phyloP scores from a whole-genome alignment of 1,140 invertebrate species.

The Drosophila chauvacae region DNA sequence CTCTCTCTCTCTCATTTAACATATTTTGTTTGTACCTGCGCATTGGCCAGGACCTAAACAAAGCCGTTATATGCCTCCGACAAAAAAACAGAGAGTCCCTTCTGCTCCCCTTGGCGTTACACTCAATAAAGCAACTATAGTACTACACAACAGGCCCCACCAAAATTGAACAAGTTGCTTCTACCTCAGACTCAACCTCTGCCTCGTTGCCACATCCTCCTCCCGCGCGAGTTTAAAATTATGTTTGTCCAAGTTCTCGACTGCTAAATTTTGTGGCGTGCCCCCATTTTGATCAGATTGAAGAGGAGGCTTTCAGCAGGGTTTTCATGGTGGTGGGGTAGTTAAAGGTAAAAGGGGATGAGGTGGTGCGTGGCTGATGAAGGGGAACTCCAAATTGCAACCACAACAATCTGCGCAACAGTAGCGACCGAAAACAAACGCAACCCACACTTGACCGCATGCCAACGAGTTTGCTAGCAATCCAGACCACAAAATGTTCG shows the following conservation, averaged over 20 bases:
- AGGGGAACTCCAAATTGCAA: slow-evolving; percentile 33
- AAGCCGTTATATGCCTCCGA: slow-evolving; percentile 11
- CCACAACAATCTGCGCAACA: slow-evolving; percentile 59
- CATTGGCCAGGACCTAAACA: slow-evolving; percentile 40
- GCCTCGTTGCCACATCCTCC: background rate
- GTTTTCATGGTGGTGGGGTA: background rate
- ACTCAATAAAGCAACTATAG: slow-evolving; percentile 29
- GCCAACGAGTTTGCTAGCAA: slow-evolving; percentile 23
- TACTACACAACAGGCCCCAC: slow-evolving; percentile 21
- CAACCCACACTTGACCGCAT: slow-evolving; percentile 65
- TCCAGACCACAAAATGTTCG: slow-evolving; percentile 38
- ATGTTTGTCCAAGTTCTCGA: slow-evolving; percentile 54
- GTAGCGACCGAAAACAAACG: slow-evolving; percentile 49
- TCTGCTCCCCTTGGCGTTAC: background rate
- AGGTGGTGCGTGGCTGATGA: background rate
- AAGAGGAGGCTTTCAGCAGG: slow-evolving; percentile 5
- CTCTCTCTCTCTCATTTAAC: slow-evolving; percentile 16
- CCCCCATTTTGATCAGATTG: slow-evolving; percentile 43
- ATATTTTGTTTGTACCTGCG: slow-evolving; percentile 80
- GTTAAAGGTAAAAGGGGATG: background rate
- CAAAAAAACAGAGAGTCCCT: background rate
- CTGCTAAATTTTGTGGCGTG: slow-evolving; percentile 51
- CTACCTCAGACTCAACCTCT: background rate
- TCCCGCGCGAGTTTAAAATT: slow-evolving; percentile 27
- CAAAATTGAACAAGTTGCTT: slow-evolving; percentile 36